Percentiles rank a stretch among this genome's conserved stretches.
Conservation (phyloP, 2,113 vertebrate species). For the Crocuta crocuta region DNA sequence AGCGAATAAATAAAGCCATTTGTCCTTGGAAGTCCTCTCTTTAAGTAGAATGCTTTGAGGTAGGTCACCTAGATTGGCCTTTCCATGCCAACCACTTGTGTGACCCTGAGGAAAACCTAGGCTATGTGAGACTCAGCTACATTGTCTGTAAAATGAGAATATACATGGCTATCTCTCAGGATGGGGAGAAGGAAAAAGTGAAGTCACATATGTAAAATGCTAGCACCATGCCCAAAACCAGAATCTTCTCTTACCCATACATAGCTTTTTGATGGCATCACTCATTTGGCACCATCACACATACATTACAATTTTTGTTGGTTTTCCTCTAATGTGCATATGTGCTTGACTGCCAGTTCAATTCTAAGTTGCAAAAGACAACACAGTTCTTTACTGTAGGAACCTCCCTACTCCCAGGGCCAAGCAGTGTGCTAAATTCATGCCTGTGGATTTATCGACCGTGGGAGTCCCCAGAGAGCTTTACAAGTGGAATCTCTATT, state of each 20-base stretch:
- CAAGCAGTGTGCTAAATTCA: neutral
- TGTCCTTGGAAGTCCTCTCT: neutral
- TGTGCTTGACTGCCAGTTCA: neutral
- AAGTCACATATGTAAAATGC: neutral
- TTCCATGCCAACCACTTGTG: neutral
- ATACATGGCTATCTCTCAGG: neutral
- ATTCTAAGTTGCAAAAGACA: neutral
- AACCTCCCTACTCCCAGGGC: neutral
- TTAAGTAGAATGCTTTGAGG: neutral
- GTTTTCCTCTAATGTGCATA: neutral
- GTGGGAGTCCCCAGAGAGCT: neutral
- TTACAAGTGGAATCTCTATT: neutral
- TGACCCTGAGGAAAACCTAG: neutral
- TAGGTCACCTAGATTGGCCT: neutral
- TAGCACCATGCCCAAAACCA: fast-evolving
- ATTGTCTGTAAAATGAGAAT: neutral
- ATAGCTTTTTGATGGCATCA: neutral
- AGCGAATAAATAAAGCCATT: neutral
- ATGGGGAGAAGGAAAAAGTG: neutral
- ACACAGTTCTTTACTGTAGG: neutral
- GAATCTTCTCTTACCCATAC: neutral
- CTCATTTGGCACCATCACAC: neutral
- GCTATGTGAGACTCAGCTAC: neutral
- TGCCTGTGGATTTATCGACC: neutral
- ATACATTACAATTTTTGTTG: neutral